Evolutionary conservation across 1,140 invertebrate genomes (phyloP).

Genomic region (Drosophila neocordata): DNA sequence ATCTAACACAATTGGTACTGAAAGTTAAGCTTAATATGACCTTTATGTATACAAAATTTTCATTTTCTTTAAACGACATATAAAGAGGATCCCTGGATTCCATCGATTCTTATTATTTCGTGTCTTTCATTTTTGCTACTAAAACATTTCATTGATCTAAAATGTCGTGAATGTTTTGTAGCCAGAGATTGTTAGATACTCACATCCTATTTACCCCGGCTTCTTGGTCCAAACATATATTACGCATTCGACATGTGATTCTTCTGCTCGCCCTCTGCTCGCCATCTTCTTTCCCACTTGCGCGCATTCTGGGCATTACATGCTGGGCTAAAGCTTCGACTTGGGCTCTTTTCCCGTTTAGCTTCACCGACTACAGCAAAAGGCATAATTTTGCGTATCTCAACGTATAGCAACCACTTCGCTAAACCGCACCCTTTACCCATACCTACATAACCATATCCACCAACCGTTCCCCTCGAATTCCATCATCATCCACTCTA

Average conservation of each 20-base stretch:
- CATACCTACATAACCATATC: no score
- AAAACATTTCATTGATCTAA: constrained; percentile 14
- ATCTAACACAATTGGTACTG: no score
- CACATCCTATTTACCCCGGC: neutral
- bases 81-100: no score
- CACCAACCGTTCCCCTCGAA: no score
- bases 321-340: constrained; percentile 3
- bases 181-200: neutral
- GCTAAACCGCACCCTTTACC: neutral
- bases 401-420: neutral
- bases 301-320: constrained; percentile 41
- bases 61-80: no score
- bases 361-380: constrained; percentile 4
- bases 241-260: constrained; percentile 53
- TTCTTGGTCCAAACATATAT: neutral
- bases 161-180: constrained; percentile 8
- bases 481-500: neutral
- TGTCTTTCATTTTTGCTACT: neutral
- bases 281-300: neutral
- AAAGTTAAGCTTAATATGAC: no score
- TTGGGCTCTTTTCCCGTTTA: neutral
- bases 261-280: neutral
- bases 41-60: no score
- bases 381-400: constrained; percentile 19
- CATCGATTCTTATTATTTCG: neutral